Conservation (phyloP, 92 coral and sea anemone species). For the Epizoanthus ramosus region DNA sequence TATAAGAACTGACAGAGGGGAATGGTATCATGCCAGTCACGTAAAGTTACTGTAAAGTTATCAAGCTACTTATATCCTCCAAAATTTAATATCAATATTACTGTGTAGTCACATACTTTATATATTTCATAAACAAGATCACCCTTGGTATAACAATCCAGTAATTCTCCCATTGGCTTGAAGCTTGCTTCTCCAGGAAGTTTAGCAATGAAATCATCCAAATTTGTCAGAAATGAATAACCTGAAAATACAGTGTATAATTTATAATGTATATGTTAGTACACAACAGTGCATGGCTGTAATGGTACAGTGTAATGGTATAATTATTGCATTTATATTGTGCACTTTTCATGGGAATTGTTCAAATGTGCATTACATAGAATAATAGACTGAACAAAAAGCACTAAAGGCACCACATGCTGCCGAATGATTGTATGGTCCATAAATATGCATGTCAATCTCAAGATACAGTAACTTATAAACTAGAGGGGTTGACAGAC, state of each 20-base stretch:
- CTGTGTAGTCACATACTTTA: constrained; percentile 55
- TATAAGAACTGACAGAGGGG: no score
- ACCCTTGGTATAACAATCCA: constrained; percentile 65
- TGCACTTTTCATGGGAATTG: no score
- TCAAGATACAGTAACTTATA: no score
- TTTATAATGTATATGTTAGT: not conserved
- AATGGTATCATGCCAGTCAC: not conserved
- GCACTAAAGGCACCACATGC: no score
- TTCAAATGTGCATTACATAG: no score
- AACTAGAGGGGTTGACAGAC: no score
- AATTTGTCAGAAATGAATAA: constrained; percentile 60
- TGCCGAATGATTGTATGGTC: no score
- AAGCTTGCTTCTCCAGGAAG: constrained; percentile 83
- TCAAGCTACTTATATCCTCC: not conserved
- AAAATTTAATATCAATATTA: not conserved
- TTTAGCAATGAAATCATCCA: constrained; percentile 93
- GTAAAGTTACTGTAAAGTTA: not conserved
- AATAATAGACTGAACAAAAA: no score
- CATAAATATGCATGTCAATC: no score
- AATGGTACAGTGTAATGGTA: no score
- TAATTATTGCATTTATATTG: no score
- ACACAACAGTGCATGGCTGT: not conserved
- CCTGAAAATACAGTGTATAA: no score
- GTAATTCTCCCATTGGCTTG: constrained; percentile 90
- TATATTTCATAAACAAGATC: constrained; percentile 82